phyloP scores from a whole-genome alignment of 1,140 invertebrate genomes.

The Oreohelix idahoensis region DNA sequence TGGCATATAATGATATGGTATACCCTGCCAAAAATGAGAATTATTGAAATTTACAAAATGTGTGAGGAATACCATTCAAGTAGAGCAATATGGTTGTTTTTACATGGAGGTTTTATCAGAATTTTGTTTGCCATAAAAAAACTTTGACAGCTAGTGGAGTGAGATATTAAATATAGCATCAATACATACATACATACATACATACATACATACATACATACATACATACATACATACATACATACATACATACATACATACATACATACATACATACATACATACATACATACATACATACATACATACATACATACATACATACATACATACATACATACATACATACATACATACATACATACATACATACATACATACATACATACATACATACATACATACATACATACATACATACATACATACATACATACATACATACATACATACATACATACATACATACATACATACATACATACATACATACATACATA shows the following conservation, averaged over 20 bases:
- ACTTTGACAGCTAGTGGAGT: no score
- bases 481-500: not conserved
- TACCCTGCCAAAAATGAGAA: no score
- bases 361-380: constrained; percentile 4
- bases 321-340: constrained; percentile 2
- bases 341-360: not conserved
- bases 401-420: not conserved
- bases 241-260: not conserved
- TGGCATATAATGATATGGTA: no score
- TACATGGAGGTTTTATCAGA: no score
- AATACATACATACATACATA: no score
- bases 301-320: no score
- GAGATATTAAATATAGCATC: no score
- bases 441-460: constrained; percentile 9
- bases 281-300: not conserved
- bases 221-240: not conserved
- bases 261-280: not conserved
- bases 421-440: constrained; percentile 1
- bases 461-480: constrained; percentile 7
- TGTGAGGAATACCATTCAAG: no score
- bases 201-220: not conserved
- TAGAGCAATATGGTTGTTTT: no score
- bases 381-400: not conserved
- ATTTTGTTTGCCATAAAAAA: no score
- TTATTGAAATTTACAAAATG: no score